Conservation (phyloP, 2,113 vertebrate species). For the Cyanoderma ruficeps region DNA sequence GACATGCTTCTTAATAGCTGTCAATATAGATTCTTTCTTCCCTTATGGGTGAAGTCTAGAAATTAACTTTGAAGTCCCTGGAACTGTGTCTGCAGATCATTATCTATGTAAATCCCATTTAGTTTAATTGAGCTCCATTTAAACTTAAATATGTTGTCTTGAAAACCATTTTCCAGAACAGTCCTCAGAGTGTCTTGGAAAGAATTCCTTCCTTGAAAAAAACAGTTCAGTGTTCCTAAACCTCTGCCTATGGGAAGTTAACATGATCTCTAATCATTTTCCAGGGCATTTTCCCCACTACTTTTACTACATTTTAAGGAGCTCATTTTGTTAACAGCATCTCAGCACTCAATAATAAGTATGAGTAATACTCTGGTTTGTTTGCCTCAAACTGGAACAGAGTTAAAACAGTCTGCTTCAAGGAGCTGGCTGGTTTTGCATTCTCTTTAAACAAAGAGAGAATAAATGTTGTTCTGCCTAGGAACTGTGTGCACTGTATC, state of each 20-base stretch:
- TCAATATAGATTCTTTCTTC: not conserved
- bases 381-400: not conserved
- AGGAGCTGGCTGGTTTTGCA: not conserved
- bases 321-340: not conserved
- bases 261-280: not conserved
- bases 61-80: not conserved
- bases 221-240: not conserved
- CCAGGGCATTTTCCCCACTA: not conserved
- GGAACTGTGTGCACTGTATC: not conserved
- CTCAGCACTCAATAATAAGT: not conserved
- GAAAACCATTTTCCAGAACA: not conserved
- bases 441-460: not conserved
- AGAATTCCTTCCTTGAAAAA: not conserved
- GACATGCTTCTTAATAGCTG: not conserved
- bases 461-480: not conserved
- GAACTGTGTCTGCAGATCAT: not conserved
- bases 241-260: not conserved
- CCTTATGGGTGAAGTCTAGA: not conserved
- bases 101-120: not conserved
- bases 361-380: not conserved
- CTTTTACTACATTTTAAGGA: not conserved
- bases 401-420: not conserved
- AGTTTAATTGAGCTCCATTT: constrained; percentile 24
- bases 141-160: constrained; percentile 2
- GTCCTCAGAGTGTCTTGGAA: not conserved